Evolutionary conservation across 2,888 invertebrate genomes (phyloP), one percentile per base, ranked within the genome.

Genomic region (Cantharis rufa): DNA sequence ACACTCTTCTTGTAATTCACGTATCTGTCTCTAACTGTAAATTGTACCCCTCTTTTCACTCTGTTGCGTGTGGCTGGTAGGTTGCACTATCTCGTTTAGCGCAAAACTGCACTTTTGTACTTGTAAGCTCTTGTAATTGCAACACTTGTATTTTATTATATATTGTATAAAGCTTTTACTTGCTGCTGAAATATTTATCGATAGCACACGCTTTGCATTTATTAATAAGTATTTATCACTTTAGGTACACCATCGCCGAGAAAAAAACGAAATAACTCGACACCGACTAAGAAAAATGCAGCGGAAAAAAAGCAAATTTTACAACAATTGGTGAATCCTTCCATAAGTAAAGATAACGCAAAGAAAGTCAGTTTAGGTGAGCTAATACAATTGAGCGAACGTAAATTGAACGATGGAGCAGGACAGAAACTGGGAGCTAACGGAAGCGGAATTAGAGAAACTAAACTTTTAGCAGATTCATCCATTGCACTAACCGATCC

Each of bases 291-390:
- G 89, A 94, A 94, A 87, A 93, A 92, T 83, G 87, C 86, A 16
- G 93, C 93, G 32, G 94, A 94, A 88, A 94, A 94, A 87, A 94
- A 94, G 84, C 93, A 94, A 88, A 94, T 95, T 76, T 89, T 95
- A 11, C 94, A 95, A 85, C 94, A 94, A 84, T 88, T 95, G n/a
- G 92, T 94, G 79, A 92, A 93, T 74, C 94, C 94, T 1, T 92
- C 93, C 0, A 86, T 90, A 32, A 90, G 90, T 75, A 92, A 92
- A 82, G 92, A 92, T 75, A 90, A 88, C 82, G 89, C 92, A 9
- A 90, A 91, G 82, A 92, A 92, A 87, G 90, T 93, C 61, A 93
- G 92, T 79, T 90, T 94, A 87, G 93, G 93, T 74, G 94, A 94
- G 85, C 89, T 94, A 28, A 93, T 94, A 81, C 93, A 94, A 84